Conservation (phyloP, 2,113 vertebrate genomes). For the Jacana jacana region DNA sequence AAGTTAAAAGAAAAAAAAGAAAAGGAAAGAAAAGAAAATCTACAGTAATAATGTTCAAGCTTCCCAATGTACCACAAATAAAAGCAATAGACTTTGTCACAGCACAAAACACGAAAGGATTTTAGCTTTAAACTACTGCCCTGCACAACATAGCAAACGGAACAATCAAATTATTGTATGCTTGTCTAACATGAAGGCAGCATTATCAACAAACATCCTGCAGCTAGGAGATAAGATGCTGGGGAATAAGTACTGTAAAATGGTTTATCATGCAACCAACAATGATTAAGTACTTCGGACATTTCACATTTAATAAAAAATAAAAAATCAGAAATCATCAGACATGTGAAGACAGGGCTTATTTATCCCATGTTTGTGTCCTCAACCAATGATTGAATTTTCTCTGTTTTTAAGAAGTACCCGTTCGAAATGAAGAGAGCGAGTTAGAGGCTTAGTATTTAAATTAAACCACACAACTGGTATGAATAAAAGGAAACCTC, state of each 20-base stretch:
- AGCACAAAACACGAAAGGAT: constrained; percentile 62
- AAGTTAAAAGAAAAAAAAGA: background rate
- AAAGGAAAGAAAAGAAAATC: background rate
- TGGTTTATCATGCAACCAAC: constrained; percentile 86
- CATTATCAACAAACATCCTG: constrained; percentile 81
- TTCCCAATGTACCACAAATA: constrained; percentile 61
- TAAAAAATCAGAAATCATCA: constrained; percentile 82
- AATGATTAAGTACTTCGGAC: constrained; percentile 85
- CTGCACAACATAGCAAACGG: constrained; percentile 63
- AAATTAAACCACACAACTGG: constrained; percentile 59
- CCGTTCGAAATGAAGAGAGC: constrained; percentile 73
- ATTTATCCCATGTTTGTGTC: constrained; percentile 23
- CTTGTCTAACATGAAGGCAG: constrained; percentile 75
- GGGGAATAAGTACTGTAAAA: constrained; percentile 79
- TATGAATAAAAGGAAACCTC: constrained; percentile 31
- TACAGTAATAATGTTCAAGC: constrained; percentile 40
- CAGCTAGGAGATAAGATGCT: constrained; percentile 81
- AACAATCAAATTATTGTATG: constrained; percentile 76
- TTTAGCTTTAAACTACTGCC: constrained; percentile 68
- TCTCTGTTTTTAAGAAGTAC: constrained; percentile 79
- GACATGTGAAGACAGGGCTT: constrained; percentile 35
- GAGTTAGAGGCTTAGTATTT: constrained; percentile 49
- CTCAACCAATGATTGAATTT: constrained; percentile 36
- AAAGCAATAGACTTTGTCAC: constrained; percentile 68
- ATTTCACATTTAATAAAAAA: constrained; percentile 86